Base-by-base conservation (phyloP, 64 coral and sea anemone genomes). In the Porites australiensis region DNA sequence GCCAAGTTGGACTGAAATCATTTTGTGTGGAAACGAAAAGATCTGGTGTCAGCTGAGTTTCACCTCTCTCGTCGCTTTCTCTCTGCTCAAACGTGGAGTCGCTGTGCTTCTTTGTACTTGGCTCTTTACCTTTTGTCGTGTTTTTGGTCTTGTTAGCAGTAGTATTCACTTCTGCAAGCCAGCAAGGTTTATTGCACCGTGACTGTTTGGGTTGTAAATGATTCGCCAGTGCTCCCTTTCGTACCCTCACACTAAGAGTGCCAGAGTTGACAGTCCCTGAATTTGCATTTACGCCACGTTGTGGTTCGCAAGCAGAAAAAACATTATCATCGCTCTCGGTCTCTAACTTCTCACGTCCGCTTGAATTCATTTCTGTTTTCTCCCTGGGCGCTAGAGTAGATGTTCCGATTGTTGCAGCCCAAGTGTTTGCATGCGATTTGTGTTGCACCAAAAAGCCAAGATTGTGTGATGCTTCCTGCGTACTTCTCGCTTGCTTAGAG, bases 201-300 rank as follows among this genome's bases (percentile, higher is more conserved):
- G 79, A 6, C 2, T 82, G 37, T 44, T 61, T 44, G 58, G 79
- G n/a, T 48, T 45, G 44, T 49, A 44, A 45, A 2, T 16, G n/a
- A 7, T 47, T 8, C 23, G 15, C 63, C 16, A 68, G 50, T 4
- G 15, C 21, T 84, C 47, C 44, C 44, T 69, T 68, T 20, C 12
- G 58, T 82, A 6, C 50, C 15, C 2, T 22, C 5, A 7, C 16
- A 18, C 3, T 47, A 48, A 21, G 6, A 15, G 66, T 22, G 15
- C 45, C 45, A 48, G 61, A 18, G 13, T 44, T 45, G 12, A 7
- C 63, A 84, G 63, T 9, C 27, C 27, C 27, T 64, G 51, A 64
- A 47, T 82, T 82, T 63, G 58, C 79, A 27, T 82, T 47, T 64
- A 8, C 47, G 46, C 50, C 81, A 68, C 66, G 6, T 20, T 44